Base-by-base conservation (phyloP, 1,140 invertebrate species). In the Procambarus virginalis region DNA sequence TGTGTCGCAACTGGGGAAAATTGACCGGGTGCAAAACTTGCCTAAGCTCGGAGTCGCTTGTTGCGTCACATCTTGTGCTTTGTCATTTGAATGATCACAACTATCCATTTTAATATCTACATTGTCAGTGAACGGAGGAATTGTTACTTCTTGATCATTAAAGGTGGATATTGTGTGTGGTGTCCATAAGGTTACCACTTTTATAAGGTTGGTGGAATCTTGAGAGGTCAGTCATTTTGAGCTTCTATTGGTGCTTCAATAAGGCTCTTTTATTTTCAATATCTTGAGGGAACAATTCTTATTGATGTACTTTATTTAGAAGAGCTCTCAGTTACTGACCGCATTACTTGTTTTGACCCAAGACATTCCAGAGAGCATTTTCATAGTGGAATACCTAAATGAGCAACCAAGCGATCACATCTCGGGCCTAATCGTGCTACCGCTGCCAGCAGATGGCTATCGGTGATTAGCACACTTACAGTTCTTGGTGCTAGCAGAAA, bases 1-100 rank as follows among this genome's bases (percentile, higher is more conserved):
- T 73, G 79, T 88, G 86, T 88, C 79, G 86, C 86, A 88, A 88
- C 86, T 75, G 78, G 79, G 86, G 68, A 68, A 80, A 88, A 79
- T 46, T 64, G 45, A 68, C 45, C 82, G 70, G 68, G 82, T 84
- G 82, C 68, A 75, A 75, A 84, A 84, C 82, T 84, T 64, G 17
- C 64, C 68, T 46, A 75, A 46, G 46, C 68, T 51, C 64, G 82
- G 82, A 84, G 82, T 68, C 70, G 82, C 82, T 73, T 49, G 60
- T 70, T 75, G 82, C 82, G 82, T 84, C 82, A 75, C 82, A 84
- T 84, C 82, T 84, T 75, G 82, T 84, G 82, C 82, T 84, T 84
- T 84, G 82, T 84, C 82, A 75, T 75, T 55, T 75, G 82, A 84
- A 84, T 51, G 82, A 84, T 84, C 82, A 84, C 82, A 84, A 75